phyloP scores from a whole-genome alignment of 2,888 invertebrate genomes.

The Drosophila paranaensis region DNA sequence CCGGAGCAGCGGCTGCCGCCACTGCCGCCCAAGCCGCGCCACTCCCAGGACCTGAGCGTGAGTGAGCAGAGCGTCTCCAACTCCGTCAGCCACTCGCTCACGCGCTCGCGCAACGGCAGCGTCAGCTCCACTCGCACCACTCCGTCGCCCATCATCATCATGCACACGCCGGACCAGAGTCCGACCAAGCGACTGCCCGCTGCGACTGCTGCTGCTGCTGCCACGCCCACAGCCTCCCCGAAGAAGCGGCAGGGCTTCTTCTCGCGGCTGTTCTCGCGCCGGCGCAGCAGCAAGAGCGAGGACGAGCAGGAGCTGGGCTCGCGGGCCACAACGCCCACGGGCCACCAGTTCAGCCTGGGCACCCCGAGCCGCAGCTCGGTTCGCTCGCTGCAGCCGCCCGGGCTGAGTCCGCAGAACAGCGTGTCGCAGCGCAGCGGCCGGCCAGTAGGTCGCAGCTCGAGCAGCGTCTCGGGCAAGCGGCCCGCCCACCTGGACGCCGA shows the following conservation, averaged over 20 bases:
- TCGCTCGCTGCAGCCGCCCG: slow-evolving; percentile 83
- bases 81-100: slow-evolving; percentile 60
- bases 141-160: slow-evolving; percentile 84
- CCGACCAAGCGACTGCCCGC: slow-evolving; percentile 86
- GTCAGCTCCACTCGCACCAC: slow-evolving; percentile 80
- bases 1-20: slow-evolving; percentile 89
- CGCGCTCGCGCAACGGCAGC: slow-evolving; percentile 73
- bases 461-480: slow-evolving; percentile 87
- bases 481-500: slow-evolving; percentile 87
- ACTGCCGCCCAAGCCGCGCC: slow-evolving; percentile 91
- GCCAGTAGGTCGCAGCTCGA: slow-evolving; percentile 87
- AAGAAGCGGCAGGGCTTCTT: slow-evolving; percentile 88
- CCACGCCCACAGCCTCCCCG: slow-evolving; percentile 84
- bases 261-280: slow-evolving; percentile 87
- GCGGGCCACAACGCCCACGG: slow-evolving; percentile 70
- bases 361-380: slow-evolving; percentile 82
- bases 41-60: slow-evolving; percentile 85
- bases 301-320: slow-evolving; percentile 55
- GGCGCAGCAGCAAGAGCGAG: slow-evolving; percentile 84
- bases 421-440: slow-evolving; percentile 74
- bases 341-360: slow-evolving; percentile 80
- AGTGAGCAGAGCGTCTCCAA: slow-evolving; percentile 61
- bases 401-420: slow-evolving; percentile 81
- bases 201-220: slow-evolving; percentile 27
- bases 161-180: slow-evolving; percentile 85